phyloP scores from a whole-genome alignment of 2,888 invertebrate genomes.

The Torymus texanus region DNA sequence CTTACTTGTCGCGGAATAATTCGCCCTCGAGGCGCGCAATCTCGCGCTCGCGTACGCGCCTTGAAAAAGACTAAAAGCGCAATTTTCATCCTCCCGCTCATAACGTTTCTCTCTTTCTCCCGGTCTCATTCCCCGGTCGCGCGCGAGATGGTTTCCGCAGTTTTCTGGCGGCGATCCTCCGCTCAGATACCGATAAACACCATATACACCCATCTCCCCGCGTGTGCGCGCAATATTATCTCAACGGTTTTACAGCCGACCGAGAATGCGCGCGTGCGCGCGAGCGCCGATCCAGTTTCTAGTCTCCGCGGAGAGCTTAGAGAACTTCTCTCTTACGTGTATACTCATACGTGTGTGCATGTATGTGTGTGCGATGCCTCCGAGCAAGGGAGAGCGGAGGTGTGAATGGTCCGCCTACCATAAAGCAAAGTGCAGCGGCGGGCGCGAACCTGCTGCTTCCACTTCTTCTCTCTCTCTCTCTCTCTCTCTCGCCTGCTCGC shows the following conservation, averaged over 20 bases:
- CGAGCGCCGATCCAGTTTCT: conserved; percentile 59
- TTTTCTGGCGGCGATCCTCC: conserved; percentile 22
- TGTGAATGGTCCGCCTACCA: conserved; percentile 68
- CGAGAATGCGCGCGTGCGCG: conserved; percentile 64
- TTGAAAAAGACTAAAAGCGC: conserved; percentile 8
- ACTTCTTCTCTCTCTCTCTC: conserved; percentile 26
- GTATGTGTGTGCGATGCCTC: neutral
- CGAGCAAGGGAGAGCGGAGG: conserved; percentile 57
- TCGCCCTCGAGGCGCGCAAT: too few species aligned
- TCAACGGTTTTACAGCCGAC: conserved; percentile 67
- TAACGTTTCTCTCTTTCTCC: neutral
- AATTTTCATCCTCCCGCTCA: neutral
- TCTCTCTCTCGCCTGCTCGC: too few species aligned
- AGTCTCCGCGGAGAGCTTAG: conserved; percentile 16
- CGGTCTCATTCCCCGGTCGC: neutral
- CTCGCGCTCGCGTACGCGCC: neutral
- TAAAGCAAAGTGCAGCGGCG: conserved; percentile 65
- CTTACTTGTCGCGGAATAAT: too few species aligned
- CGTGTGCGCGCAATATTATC: conserved; percentile 66
- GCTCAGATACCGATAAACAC: conserved; percentile 68
- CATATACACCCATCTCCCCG: conserved; percentile 58
- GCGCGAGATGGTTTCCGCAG: conserved; percentile 26
- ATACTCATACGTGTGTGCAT: neutral
- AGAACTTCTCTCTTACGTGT: conserved; percentile 18
- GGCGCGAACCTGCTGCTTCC: conserved; percentile 20